Percentiles rank a stretch among this genome's conserved stretches.
These are phyloP conservation scores for Acanthosepion pharaonis DNA, from an alignment of 2,888 invertebrate species.

Conservation along the genomic window DNA sequence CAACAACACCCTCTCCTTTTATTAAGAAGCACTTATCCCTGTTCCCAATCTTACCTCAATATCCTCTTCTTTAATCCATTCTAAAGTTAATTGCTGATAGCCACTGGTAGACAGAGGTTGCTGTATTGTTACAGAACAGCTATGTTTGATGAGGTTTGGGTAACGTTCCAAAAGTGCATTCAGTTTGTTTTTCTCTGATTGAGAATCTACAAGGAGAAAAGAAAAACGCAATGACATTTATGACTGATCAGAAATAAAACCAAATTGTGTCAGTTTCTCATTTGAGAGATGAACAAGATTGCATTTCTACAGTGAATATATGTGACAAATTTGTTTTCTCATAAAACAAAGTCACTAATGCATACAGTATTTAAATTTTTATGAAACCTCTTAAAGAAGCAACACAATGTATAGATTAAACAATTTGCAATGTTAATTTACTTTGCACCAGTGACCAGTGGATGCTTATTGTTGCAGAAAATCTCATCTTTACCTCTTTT, in stretches of 20 bases:
- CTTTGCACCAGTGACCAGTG: too few species aligned
- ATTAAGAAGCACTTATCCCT: neutral
- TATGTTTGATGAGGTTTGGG: conserved; percentile 67
- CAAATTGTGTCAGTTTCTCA: neutral
- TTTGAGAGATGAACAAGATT: neutral
- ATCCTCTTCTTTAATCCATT: conserved; percentile 66
- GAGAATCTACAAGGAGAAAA: neutral
- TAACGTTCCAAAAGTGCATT: conserved; percentile 55
- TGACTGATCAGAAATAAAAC: neutral
- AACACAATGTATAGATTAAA: too few species aligned
- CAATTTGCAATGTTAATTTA: too few species aligned
- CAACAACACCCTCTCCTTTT: too few species aligned
- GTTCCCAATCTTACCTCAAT: conserved; percentile 59
- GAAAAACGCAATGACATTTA: neutral
- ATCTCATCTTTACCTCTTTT: too few species aligned
- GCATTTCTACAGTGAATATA: too few species aligned
- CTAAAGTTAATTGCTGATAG: conserved; percentile 64
- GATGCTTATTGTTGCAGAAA: too few species aligned
- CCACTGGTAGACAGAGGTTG: conserved; percentile 69
- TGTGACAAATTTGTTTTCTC: too few species aligned
- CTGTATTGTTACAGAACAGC: conserved; percentile 68
- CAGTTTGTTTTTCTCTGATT: neutral
- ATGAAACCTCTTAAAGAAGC: too few species aligned
- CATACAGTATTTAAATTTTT: too few species aligned
- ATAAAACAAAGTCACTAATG: too few species aligned